Evolutionary conservation across 2,113 vertebrate species (phyloP).

Genomic region (Lepidothrix coronata): DNA sequence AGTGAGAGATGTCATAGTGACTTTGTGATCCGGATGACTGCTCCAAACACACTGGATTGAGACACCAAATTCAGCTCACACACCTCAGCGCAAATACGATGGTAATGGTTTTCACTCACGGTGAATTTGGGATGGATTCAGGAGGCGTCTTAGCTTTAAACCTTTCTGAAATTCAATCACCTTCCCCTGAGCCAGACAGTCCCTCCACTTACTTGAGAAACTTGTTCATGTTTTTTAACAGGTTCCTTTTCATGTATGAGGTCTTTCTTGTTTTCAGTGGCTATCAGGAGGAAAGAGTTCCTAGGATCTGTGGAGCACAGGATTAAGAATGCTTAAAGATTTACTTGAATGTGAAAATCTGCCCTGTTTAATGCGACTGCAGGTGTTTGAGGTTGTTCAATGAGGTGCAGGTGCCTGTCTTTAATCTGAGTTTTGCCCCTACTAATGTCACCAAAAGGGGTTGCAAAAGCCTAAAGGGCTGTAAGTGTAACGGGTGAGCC

Average conservation of each 20-base stretch:
- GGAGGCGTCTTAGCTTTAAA: constrained; percentile 16
- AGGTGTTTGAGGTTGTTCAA: neutral
- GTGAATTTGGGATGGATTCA: constrained; percentile 21
- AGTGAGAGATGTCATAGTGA: constrained; percentile 22
- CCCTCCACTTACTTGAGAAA: constrained; percentile 18
- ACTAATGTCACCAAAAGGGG: neutral
- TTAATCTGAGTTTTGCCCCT: neutral
- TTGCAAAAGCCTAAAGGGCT: neutral
- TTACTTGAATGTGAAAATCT: neutral
- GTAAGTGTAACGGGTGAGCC: neutral
- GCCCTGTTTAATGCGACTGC: neutral
- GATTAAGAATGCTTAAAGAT: neutral
- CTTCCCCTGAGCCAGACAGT: constrained; percentile 7
- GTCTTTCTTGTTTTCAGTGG: constrained; percentile 13
- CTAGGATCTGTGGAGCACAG: neutral
- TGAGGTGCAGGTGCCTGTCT: neutral
- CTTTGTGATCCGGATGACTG: constrained; percentile 36
- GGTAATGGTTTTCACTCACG: constrained; percentile 30
- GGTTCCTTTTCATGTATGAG: constrained; percentile 40
- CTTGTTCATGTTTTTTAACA: constrained; percentile 49
- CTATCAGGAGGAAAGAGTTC: neutral
- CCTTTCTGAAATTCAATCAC: constrained; percentile 51
- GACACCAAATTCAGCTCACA: constrained; percentile 50
- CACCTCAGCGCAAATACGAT: neutral
- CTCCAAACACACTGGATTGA: constrained; percentile 31